A percentile compares a stretch with the other conserved stretches of the same genome.
Conservation (phyloP, 2,113 vertebrate genomes). For the Alligator sinensis region DNA sequence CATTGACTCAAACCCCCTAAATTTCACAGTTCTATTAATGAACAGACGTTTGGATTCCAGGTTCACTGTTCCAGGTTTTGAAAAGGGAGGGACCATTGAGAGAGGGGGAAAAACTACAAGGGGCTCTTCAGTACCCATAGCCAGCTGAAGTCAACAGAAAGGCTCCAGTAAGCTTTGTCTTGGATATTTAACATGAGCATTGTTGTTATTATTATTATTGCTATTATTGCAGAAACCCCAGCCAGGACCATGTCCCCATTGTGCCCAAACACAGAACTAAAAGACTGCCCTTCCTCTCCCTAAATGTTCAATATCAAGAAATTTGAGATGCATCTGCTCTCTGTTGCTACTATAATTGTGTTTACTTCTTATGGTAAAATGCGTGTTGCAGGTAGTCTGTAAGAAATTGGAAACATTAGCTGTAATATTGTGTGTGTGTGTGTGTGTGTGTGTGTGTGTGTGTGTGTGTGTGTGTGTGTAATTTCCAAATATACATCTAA, state of each 20-base stretch:
- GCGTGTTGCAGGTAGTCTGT: slow-evolving; percentile 49
- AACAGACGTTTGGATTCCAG: background rate
- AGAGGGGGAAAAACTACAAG: background rate
- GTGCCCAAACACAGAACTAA: background rate
- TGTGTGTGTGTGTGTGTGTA: slow-evolving; percentile 47
- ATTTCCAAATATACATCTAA: accelerated
- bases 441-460: slow-evolving; percentile 38
- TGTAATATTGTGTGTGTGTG: background rate
- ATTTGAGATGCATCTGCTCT: background rate
- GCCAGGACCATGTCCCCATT: background rate
- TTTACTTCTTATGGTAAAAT: background rate
- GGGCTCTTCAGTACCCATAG: background rate
- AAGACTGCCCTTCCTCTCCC: accelerated
- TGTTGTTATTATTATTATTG: too few relatives aligned
- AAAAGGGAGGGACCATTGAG: background rate
- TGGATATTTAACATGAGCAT: background rate
- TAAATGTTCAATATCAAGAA: background rate
- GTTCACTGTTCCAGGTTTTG: background rate
- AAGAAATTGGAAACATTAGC: background rate
- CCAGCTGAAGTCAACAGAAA: background rate
- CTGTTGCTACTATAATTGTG: background rate
- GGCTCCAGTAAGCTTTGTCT: background rate
- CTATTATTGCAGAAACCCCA: accelerated
- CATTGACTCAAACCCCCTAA: too few relatives aligned
- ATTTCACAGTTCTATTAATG: background rate